A percentile compares a stretch with the other conserved stretches of the same genome.
Evolutionary conservation across 2,888 invertebrate species (phyloP).

Genomic region (Cenopis cana): DNA sequence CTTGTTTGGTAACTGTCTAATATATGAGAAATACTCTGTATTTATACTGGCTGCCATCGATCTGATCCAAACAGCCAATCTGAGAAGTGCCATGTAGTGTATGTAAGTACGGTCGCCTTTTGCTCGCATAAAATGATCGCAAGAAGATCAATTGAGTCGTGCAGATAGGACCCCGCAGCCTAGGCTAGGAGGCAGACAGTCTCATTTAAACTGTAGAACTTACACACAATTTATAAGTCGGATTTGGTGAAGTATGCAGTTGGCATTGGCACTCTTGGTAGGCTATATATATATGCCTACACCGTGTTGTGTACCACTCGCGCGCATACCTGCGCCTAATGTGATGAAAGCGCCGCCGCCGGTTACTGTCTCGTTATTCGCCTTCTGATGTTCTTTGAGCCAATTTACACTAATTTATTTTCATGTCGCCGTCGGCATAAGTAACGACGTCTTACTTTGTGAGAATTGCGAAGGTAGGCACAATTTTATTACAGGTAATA

Average conservation of each 20-base stretch:
- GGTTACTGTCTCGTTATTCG: slow-evolving; percentile 6
- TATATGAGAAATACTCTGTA: neutral
- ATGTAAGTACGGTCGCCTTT: too few relatives aligned
- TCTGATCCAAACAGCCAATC: neutral
- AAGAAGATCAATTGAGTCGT: too few relatives aligned
- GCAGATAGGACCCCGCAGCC: too few relatives aligned
- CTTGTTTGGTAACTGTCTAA: slow-evolving; percentile 8
- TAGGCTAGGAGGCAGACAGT: too few relatives aligned
- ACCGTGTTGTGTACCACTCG: neutral
- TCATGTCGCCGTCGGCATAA: neutral
- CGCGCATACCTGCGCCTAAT: slow-evolving; percentile 6
- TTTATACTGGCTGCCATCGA: neutral
- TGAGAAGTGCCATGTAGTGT: too few relatives aligned
- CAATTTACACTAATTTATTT: slow-evolving; percentile 25
- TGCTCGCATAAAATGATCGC: too few relatives aligned
- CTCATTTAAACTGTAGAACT: too few relatives aligned
- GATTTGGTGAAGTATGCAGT: too few relatives aligned
- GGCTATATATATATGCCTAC: too few relatives aligned
- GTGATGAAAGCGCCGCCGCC: slow-evolving; percentile 6
- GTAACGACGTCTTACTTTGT: slow-evolving; percentile 4
- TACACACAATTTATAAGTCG: too few relatives aligned
- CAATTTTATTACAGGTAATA: slow-evolving; percentile 13
- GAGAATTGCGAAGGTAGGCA: neutral
- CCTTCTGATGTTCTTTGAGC: slow-evolving; percentile 11
- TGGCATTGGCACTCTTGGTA: too few relatives aligned